phyloP scores from a whole-genome alignment of 2,888 invertebrate species.

The Tenthredo mesomela region DNA sequence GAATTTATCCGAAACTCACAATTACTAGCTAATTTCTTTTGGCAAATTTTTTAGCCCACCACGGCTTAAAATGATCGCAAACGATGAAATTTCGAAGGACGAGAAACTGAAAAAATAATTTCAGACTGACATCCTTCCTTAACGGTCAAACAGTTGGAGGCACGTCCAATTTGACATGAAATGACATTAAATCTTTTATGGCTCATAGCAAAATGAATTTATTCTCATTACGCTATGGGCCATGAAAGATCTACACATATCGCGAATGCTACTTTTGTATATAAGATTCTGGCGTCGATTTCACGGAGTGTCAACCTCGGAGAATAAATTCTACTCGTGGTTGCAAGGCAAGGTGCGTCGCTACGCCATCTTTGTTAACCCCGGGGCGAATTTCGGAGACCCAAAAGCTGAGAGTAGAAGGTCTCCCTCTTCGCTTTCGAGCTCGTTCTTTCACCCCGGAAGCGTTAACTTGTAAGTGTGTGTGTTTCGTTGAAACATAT shows the following conservation, averaged over 20 bases:
- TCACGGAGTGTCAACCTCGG: constrained; percentile 1
- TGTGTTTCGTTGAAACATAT: constrained; percentile 14
- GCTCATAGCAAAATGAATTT: too few relatives aligned
- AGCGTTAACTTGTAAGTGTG: constrained; percentile 12
- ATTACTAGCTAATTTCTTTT: too few relatives aligned
- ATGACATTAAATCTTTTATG: too few relatives aligned
- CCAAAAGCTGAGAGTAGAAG: background rate
- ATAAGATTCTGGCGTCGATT: constrained; percentile 13
- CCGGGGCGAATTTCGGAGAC: constrained; percentile 9
- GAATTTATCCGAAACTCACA: background rate
- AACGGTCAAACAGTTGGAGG: background rate
- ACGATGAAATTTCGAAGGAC: too few relatives aligned
- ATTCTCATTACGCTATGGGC: background rate
- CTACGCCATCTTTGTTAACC: constrained; percentile 39
- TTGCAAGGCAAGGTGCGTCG: background rate
- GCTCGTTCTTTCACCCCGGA: constrained; percentile 27
- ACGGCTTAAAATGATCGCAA: too few relatives aligned
- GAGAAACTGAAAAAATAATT: background rate
- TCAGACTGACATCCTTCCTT: background rate
- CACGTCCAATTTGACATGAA: background rate
- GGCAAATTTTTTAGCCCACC: too few relatives aligned
- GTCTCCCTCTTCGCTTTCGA: background rate
- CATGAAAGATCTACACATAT: background rate
- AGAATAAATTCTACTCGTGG: constrained; percentile 27
- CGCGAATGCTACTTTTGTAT: background rate